phyloP scores from a whole-genome alignment of 1,140 invertebrate species.

The Zaprionus tsacasi region DNA sequence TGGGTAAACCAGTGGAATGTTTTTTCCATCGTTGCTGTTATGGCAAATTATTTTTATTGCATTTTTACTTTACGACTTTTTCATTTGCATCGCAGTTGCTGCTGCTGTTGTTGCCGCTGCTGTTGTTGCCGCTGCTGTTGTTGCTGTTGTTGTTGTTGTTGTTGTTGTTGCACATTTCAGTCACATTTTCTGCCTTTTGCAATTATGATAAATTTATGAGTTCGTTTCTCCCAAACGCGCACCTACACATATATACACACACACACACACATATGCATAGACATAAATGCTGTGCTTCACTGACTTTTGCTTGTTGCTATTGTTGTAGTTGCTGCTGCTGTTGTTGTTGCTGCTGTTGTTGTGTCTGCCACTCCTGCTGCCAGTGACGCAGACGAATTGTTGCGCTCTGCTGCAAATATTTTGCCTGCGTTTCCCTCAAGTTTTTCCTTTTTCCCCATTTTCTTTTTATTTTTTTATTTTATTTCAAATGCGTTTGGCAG shows the following conservation, averaged over 20 bases:
- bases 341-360: constrained; percentile 13
- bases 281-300: constrained; percentile 42
- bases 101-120: no score
- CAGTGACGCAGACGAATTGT: constrained; percentile 72
- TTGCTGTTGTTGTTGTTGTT: constrained; percentile 16
- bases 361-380: constrained; percentile 61
- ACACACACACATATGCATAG: constrained; percentile 21
- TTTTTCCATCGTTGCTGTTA: constrained; percentile 24
- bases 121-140: constrained; percentile 35
- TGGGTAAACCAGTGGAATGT: constrained; percentile 9
- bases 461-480: constrained; percentile 6
- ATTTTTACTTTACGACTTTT: constrained; percentile 56
- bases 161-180: constrained; percentile 54
- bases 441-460: neutral
- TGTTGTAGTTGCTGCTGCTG: constrained; percentile 23
- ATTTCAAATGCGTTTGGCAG: constrained; percentile 43
- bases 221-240: constrained; percentile 74
- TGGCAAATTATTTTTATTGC: constrained; percentile 71
- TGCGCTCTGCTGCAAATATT: constrained; percentile 39
- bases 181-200: constrained; percentile 71
- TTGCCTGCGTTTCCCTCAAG: neutral
- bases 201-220: constrained; percentile 82
- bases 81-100: constrained; percentile 51
- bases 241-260: constrained; percentile 23
- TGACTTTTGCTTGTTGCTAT: constrained; percentile 35